Evolutionary conservation across 2,888 invertebrate species (phyloP).

Genomic region (Rugalucina vietnamica): DNA sequence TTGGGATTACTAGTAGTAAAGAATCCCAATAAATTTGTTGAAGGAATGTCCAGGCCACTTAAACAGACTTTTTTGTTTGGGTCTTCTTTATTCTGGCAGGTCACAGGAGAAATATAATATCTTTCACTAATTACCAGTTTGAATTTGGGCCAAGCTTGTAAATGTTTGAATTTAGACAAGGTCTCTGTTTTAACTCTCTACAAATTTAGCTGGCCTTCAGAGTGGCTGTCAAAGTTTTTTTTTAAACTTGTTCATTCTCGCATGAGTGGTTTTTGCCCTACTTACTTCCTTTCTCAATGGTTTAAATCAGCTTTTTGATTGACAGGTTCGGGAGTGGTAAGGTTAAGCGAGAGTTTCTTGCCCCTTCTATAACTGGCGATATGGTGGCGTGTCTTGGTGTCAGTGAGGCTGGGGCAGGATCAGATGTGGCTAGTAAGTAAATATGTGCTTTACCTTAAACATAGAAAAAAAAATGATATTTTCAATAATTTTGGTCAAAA

Average conservation of each 20-base stretch:
- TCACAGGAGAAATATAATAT: not conserved
- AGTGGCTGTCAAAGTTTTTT: no score
- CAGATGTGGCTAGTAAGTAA: constrained; percentile 85
- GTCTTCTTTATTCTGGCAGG: not conserved
- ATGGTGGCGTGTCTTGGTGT: constrained; percentile 85
- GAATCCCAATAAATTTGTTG: not conserved
- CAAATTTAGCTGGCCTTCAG: no score
- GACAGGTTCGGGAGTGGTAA: constrained; percentile 85
- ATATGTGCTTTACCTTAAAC: no score
- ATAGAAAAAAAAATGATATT: no score
- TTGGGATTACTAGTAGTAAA: not conserved
- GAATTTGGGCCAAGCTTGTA: not conserved
- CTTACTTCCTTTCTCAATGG: not conserved
- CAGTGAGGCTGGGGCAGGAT: constrained; percentile 85
- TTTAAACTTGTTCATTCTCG: no score
- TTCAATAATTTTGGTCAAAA: no score
- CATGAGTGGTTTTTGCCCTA: no score
- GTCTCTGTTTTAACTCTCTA: no score
- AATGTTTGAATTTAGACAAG: not conserved
- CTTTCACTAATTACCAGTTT: no score
- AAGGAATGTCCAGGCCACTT: no score
- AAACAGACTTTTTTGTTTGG: not conserved
- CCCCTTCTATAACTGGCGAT: constrained; percentile 85
- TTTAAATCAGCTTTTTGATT: constrained; percentile 27
- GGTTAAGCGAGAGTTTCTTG: constrained; percentile 85